Evolutionary conservation across 2,888 invertebrate species (phyloP), one percentile per base, ranked within the genome.

Genomic region (Pilophorus perplexus): DNA sequence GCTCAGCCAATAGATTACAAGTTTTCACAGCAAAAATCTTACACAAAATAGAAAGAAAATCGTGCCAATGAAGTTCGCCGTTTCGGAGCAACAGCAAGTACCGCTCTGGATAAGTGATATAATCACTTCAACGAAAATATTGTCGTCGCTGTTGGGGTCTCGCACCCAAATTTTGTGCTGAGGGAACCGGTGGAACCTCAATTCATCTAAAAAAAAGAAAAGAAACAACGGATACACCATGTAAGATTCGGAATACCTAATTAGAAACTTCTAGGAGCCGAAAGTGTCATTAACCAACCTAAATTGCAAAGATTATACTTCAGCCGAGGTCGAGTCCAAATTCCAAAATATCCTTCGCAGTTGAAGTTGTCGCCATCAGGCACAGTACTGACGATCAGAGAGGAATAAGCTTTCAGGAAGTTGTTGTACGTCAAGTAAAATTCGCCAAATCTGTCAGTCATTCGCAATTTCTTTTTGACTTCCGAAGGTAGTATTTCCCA

Each of bases 161-260:
- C 62, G 62, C 18, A 62, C 23, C 33, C 28, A 62, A 28, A 62
- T 62, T 62, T 33, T 62, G 14, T 46, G 46, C 20, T 62, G 62
- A 4, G 44, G 46, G n/a, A 20, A 46, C 18, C 48, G 28, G 22
- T 62, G 62, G 16, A 62, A 46, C 18, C 33, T 62, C 22, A 62
- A 33, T 25, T 62, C 22, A 46, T 44, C 59, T 59, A 44, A n/a
- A 42, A 59, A 14, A 22, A 2, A 40, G 14, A 38, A 2, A n/a
- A n/a, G n/a, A n/a, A n/a, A n/a, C n/a, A n/a, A n/a, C n/a, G n/a
- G n/a, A n/a, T n/a, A n/a, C n/a, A n/a, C n/a, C n/a, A n/a, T n/a
- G n/a, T n/a, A n/a, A n/a, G n/a, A n/a, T n/a, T n/a, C n/a, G n/a
- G n/a, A n/a, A n/a, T n/a, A n/a, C n/a, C n/a, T n/a, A n/a, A n/a